Evolutionary conservation across 2,797 vertebrate genomes (phyloP).

Genomic region (Telmatherina bonti): DNA sequence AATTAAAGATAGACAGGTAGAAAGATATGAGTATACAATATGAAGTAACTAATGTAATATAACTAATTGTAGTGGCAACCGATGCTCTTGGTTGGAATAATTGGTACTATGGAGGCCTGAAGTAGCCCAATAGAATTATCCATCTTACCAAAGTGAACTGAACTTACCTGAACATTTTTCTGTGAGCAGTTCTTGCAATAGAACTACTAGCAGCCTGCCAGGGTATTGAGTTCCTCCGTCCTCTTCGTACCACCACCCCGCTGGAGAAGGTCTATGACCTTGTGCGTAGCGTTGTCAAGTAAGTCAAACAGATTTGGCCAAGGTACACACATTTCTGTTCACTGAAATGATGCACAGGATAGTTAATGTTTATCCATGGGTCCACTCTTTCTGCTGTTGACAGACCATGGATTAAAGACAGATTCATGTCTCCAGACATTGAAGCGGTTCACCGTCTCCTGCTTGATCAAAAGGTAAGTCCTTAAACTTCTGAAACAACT

Average conservation of each 20-base stretch:
- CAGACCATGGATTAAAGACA: slow-evolving; percentile 98
- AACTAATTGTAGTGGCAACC: not conserved
- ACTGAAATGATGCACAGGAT: slow-evolving; percentile 39
- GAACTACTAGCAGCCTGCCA: slow-evolving; percentile 96
- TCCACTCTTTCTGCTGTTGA: slow-evolving; percentile 26
- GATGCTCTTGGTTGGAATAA: not conserved
- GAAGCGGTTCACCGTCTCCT: slow-evolving; percentile 92
- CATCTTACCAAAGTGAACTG: not conserved
- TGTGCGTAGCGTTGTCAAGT: slow-evolving; percentile 95
- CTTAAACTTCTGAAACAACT: not conserved
- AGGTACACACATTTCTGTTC: slow-evolving; percentile 49
- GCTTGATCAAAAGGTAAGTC: slow-evolving; percentile 91
- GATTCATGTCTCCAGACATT: slow-evolving; percentile 98
- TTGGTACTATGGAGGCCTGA: not conserved
- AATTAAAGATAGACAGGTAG: not conserved
- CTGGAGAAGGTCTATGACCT: slow-evolving; percentile 99
- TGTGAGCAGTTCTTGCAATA: slow-evolving; percentile 90
- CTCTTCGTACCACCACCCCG: slow-evolving; percentile 94
- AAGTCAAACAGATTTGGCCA: slow-evolving; percentile 77
- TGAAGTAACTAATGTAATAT: not conserved
- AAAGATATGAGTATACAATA: not conserved
- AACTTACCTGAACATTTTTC: not conserved
- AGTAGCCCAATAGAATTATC: not conserved
- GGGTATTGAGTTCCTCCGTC: slow-evolving; percentile 98
- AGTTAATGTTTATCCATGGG: slow-evolving; percentile 82